Evolutionary conservation across 2,888 invertebrate species (phyloP), one percentile per base, ranked within the genome.

Genomic region (Drosophila pseudotalamancana): DNA sequence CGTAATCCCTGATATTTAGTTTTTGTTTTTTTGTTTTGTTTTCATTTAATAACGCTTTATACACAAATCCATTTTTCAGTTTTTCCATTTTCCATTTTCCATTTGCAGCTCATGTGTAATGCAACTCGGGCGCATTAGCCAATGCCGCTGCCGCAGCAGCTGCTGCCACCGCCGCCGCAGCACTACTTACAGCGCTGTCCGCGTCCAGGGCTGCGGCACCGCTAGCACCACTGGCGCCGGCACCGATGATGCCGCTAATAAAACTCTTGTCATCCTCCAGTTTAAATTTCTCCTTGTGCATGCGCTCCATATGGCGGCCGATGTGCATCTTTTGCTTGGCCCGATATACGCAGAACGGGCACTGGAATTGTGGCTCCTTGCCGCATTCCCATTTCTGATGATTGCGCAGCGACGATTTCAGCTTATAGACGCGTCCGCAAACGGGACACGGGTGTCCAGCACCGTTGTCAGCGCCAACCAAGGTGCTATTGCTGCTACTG

Each of bases 361-460:
- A 96, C 89, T 95, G 95, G 91, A 96, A 96, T 91, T 95, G 95
- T 16, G 96, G 96, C 91, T 96, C 96, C 91, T 96, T 96, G 88
- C 96, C 95, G 91, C 96, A 96, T 92, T 96, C 96, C 96, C 96
- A 96, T 91, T 96, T 96, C 92, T 95, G 95, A 90, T 96, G 96
- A 91, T 96, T 96, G 67, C 96, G 93, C 86, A 96, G 92, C 63
- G 96, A 96, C 79, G 96, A 96, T 92, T 97, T 97, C 78, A 97
- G 93, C 91, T 97, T 97, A 92, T 97, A 97, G 71, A 95, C 94
- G 76, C 97, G 93, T 66, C 96, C 96, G 92, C 97, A 97, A 87
- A 95, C 95, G 54, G 95, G 94, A 91, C 96, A 96, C 61, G 94
- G 93, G 93, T 95, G 96, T 88, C 93, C 93, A 73, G 93, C 89